These are phyloP conservation scores for Sinocyclocheilus anshuiensis DNA, from an alignment of 2,113 vertebrate genomes.

Conservation along the genomic window DNA sequence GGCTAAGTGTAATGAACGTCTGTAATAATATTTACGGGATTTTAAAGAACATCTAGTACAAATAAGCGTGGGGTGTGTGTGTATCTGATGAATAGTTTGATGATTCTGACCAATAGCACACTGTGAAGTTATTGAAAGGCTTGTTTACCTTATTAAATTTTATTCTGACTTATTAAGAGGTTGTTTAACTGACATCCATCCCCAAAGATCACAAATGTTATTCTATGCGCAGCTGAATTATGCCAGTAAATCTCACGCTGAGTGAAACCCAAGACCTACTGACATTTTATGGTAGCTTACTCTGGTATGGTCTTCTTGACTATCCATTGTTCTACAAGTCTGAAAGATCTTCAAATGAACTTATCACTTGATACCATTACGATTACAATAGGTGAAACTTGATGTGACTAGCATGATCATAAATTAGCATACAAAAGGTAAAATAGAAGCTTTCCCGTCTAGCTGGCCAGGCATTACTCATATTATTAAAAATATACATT, in stretches of 20 bases:
- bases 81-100: neutral
- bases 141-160: constrained; percentile 36
- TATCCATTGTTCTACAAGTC: neutral
- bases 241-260: neutral
- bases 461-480: neutral
- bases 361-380: neutral
- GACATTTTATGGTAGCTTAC: neutral
- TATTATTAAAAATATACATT: neutral
- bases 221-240: neutral
- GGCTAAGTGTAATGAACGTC: constrained; percentile 44
- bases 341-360: neutral
- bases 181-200: neutral
- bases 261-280: neutral
- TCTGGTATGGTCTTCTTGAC: neutral
- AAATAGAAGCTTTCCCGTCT: too few relatives aligned
- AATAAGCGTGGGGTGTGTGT: constrained; percentile 26
- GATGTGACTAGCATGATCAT: neutral
- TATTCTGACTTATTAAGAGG: neutral
- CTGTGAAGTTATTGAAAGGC: constrained; percentile 25
- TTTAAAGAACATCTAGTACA: constrained; percentile 40
- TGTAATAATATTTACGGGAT: constrained; percentile 50
- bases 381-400: neutral
- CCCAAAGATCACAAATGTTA: neutral
- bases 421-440: too few relatives aligned
- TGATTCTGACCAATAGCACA: constrained; percentile 28